phyloP scores from a whole-genome alignment of 2,888 invertebrate genomes.

The Idaea dimidiata region DNA sequence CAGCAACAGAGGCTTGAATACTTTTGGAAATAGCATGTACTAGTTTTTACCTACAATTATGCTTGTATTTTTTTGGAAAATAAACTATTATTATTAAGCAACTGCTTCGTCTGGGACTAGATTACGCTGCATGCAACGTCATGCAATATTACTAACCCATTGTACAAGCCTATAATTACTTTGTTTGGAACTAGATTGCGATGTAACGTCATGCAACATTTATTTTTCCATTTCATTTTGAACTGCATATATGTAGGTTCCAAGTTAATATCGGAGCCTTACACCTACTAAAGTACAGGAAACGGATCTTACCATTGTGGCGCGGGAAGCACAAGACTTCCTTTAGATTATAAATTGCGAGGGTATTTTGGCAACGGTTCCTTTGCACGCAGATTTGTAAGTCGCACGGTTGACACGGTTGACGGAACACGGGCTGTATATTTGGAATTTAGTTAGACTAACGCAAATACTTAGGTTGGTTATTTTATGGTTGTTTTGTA shows the following conservation, averaged over 20 bases:
- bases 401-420: background rate
- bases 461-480: constrained; percentile 13
- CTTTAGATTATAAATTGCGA: constrained; percentile 61
- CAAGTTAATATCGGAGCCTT: background rate
- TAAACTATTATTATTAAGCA: too few relatives aligned
- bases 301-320: constrained; percentile 73
- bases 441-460: constrained; percentile 9
- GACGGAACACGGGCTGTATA: constrained; percentile 6
- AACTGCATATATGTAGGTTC: background rate
- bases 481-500: background rate
- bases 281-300: constrained; percentile 38
- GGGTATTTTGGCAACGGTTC: constrained; percentile 57
- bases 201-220: too few relatives aligned
- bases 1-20: too few relatives aligned
- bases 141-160: too few relatives aligned
- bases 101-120: too few relatives aligned
- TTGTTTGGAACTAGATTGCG: too few relatives aligned
- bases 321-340: constrained; percentile 76
- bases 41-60: too few relatives aligned
- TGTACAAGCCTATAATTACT: too few relatives aligned
- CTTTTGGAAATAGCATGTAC: too few relatives aligned
- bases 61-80: too few relatives aligned
- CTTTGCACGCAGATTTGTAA: constrained; percentile 19
- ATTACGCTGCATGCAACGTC: too few relatives aligned
- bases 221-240: too few relatives aligned